Conservation (phyloP, 1,140 invertebrate genomes). For the Drosophila ohnishii region DNA sequence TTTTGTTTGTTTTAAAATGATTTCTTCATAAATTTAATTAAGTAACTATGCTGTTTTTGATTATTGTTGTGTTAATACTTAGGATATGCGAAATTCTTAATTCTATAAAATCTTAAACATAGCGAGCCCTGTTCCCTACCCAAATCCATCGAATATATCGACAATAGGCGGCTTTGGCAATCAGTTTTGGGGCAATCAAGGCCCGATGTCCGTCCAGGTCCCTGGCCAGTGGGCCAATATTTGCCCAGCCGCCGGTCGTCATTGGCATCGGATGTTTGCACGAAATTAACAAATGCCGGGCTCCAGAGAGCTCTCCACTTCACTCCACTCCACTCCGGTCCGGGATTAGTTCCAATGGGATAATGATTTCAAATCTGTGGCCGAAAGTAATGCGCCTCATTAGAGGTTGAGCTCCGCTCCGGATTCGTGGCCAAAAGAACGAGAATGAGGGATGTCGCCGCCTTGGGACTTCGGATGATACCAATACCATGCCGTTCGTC, state of each 20-base stretch:
- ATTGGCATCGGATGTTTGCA: slow-evolving; percentile 61
- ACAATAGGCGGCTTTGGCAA: slow-evolving; percentile 4
- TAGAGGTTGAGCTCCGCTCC: slow-evolving; percentile 64
- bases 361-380: slow-evolving; percentile 79
- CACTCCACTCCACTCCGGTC: background rate
- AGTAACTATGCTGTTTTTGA: background rate
- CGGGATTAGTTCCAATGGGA: slow-evolving; percentile 73
- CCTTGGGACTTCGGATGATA: slow-evolving; percentile 21
- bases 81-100: background rate
- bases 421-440: slow-evolving; percentile 25
- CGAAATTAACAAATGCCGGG: slow-evolving; percentile 63
- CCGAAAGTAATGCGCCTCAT: slow-evolving; percentile 78
- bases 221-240: slow-evolving; percentile 40
- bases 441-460: slow-evolving; percentile 12
- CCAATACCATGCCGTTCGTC: background rate
- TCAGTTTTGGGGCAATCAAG: slow-evolving; percentile 13
- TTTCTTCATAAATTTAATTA: background rate
- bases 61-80: background rate
- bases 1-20: background rate
- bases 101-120: background rate
- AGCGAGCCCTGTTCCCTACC: background rate
- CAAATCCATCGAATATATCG: background rate
- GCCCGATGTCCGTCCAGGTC: background rate
- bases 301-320: background rate
- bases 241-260: slow-evolving; percentile 35